Evolutionary conservation across 2,888 invertebrate genomes (phyloP).

Genomic region (Clivina fossor): DNA sequence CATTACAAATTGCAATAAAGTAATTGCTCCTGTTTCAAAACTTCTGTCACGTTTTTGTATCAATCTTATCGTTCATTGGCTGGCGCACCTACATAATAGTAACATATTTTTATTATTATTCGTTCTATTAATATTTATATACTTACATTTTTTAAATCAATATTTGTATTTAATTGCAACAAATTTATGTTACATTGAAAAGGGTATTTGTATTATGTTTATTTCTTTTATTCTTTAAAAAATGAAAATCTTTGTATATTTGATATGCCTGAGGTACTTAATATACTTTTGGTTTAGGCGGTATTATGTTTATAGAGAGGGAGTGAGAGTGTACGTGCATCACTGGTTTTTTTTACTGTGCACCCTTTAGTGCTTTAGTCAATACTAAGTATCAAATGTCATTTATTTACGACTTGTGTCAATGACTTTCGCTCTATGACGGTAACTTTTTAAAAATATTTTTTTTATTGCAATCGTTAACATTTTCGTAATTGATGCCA

Average conservation of each 20-base stretch:
- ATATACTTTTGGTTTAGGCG: too few species aligned
- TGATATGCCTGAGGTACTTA: too few species aligned
- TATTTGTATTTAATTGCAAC: background rate
- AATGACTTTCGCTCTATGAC: conserved; percentile 10
- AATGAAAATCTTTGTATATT: too few species aligned
- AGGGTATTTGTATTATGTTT: too few species aligned
- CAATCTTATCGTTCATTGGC: conserved; percentile 14
- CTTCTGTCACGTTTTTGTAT: conserved; percentile 16
- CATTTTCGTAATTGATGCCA: conserved; percentile 1
- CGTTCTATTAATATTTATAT: too few species aligned
- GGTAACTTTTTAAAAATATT: background rate
- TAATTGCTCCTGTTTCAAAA: conserved; percentile 17
- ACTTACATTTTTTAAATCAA: too few species aligned
- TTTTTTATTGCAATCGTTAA: background rate
- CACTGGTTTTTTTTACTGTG: background rate
- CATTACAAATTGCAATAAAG: conserved; percentile 10
- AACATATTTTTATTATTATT: conserved; percentile 17
- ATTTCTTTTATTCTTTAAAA: too few species aligned
- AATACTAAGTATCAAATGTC: conserved; percentile 4
- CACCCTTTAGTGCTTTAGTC: background rate
- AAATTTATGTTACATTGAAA: too few species aligned
- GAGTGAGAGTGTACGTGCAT: conserved; percentile 5
- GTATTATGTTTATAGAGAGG: too few species aligned
- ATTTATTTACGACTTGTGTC: background rate
- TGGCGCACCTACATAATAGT: conserved; percentile 20